Conservation (phyloP, 1,140 invertebrate genomes). For the Hirudo medicinalis region DNA sequence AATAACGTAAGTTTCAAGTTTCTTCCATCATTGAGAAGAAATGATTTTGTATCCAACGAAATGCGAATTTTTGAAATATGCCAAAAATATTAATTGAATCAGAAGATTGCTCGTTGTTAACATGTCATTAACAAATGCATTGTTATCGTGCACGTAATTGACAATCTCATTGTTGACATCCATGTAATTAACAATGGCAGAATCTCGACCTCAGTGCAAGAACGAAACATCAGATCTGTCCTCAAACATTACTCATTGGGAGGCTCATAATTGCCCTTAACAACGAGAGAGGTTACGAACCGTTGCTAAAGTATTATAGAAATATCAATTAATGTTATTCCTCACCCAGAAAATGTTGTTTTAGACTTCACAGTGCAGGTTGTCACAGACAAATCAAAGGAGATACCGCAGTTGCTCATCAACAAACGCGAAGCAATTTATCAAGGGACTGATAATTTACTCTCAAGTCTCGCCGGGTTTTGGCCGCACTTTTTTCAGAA, state of each 20-base stretch:
- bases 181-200: background rate
- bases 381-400: background rate
- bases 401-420: background rate
- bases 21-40: no score
- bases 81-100: no score
- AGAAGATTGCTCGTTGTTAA: background rate
- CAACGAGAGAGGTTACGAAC: background rate
- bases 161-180: background rate
- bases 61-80: background rate
- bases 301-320: background rate
- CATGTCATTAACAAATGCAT: background rate
- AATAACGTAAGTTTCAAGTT: no score
- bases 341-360: background rate
- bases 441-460: constrained; percentile 4
- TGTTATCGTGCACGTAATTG: no score
- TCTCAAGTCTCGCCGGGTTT: background rate
- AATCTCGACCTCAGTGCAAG: background rate
- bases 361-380: background rate
- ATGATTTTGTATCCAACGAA: no score
- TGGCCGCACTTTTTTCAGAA: constrained; percentile 17
- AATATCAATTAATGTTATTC: background rate
- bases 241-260: background rate
- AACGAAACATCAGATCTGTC: constrained; percentile 2
- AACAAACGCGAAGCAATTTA: background rate
- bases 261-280: background rate